Evolutionary conservation across 1,140 invertebrate species (phyloP), one percentile per base, ranked within the genome.

Genomic region (Mamestra configurata): DNA sequence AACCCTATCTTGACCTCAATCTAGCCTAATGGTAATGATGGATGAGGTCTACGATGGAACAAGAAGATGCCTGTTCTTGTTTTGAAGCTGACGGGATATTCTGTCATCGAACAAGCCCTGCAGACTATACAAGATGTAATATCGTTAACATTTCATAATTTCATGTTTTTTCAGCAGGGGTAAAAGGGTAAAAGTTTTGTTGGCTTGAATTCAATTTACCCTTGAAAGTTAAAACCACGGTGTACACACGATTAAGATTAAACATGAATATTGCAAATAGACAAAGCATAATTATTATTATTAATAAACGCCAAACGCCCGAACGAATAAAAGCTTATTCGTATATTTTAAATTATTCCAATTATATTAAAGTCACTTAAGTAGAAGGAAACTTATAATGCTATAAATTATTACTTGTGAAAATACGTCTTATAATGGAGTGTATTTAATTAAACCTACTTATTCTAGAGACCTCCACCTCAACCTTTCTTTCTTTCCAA

Each of bases 341-440:
- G n/a, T n/a, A n/a, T 49, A 55, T 55, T 55, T 13, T 55, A 55
- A 55, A 55, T 55, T 55, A 55, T 55, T 55, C 8, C 8, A 61
- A 37, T 61, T 37, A 61, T 22, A 20, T 43, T 43, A 43, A 24
- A 43, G 18, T 43, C 11, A 20, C 24, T 43, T 24, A 24, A 43
- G 18, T 43, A n/a, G 4, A 43, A 46, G 8, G 40, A 27, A 68
- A 68, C 22, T 27, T 70, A 46, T 49, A 7, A 2, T 8, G n/a
- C 13, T 70, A 43, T 13, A 68, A 49, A 66, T 66, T 66, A 66
- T 66, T 66, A 66, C 61, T 66, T 66, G n/a, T 66, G 35, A 66
- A 64, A 43, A 66, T 66, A 66, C 35, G 18, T 40, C 10, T 66
- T 40, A 27, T 22, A 10, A 15, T 7, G 22, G 24, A 57, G 11